These are phyloP conservation scores for Epinephelus moara DNA, from an alignment of 2,113 vertebrate species.

Conservation along the genomic window DNA sequence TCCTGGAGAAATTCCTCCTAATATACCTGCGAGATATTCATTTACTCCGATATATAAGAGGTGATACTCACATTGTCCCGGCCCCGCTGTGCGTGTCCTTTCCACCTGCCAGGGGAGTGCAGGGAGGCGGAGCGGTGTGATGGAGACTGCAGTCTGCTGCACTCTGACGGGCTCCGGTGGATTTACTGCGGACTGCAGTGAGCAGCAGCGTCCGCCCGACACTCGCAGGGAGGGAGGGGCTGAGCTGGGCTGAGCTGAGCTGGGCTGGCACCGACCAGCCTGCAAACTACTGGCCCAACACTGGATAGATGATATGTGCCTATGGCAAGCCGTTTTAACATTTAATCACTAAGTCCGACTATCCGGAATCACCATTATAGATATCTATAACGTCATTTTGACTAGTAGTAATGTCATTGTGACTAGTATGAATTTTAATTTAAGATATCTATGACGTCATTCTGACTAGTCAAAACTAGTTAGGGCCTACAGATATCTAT, in stretches of 20 bases:
- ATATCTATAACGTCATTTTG: too few species aligned
- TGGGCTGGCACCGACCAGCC: not conserved
- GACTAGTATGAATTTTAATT: too few species aligned
- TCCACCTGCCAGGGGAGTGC: conserved; percentile 58
- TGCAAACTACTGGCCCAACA: not conserved
- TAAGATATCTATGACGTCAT: too few species aligned
- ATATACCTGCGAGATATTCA: not conserved
- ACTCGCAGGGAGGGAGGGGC: conserved; percentile 39
- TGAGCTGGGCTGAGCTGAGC: not conserved
- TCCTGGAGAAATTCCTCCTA: not conserved
- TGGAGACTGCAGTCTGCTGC: conserved; percentile 68
- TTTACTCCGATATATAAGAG: not conserved
- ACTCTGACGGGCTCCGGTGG: conserved; percentile 37
- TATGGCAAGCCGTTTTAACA: too few species aligned
- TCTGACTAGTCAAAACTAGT: too few species aligned
- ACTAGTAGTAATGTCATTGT: too few species aligned
- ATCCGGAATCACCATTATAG: too few species aligned
- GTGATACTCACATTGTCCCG: conserved; percentile 67
- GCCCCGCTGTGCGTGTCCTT: conserved; percentile 19
- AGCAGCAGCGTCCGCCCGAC: conserved; percentile 9
- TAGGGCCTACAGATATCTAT: too few species aligned
- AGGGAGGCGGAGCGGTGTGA: conserved; percentile 41
- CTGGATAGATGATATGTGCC: not conserved
- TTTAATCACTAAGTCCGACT: too few species aligned
- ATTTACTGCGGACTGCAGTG: conserved; percentile 68